phyloP scores from a whole-genome alignment of 2,888 invertebrate genomes.

The Eupithecia vulgata region DNA sequence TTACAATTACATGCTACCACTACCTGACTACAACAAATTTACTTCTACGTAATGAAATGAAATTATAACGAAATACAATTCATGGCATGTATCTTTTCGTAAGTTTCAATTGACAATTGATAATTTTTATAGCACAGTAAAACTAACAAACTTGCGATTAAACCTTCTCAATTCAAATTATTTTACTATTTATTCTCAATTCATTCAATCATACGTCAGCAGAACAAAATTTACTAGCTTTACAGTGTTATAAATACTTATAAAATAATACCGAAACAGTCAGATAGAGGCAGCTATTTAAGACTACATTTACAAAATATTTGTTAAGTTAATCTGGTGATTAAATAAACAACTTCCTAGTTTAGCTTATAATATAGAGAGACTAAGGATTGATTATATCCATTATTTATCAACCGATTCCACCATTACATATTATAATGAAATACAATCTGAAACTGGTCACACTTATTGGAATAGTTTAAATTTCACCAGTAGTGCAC shows the following conservation, averaged over 20 bases:
- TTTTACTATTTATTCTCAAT: too few relatives aligned
- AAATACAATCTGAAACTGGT: constrained; percentile 41
- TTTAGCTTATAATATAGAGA: constrained; percentile 26
- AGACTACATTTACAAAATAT: constrained; percentile 38
- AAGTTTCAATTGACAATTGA: constrained; percentile 26
- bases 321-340: constrained; percentile 35
- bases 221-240: constrained; percentile 26
- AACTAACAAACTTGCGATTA: constrained; percentile 29
- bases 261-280: constrained; percentile 24
- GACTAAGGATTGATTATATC: constrained; percentile 28
- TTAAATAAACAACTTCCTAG: constrained; percentile 30
- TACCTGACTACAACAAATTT: constrained; percentile 34
- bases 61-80: constrained; percentile 27
- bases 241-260: constrained; percentile 22
- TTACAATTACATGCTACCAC: constrained; percentile 39
- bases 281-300: constrained; percentile 35
- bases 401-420: constrained; percentile 29
- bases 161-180: background rate
- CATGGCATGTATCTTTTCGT: constrained; percentile 39
- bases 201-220: background rate
- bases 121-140: constrained; percentile 27
- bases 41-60: constrained; percentile 11
- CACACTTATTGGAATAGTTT: constrained; percentile 40
- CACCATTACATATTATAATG: constrained; percentile 29
- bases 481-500: constrained; percentile 57